Conservation (phyloP, 2,888 invertebrate genomes). For the Mythimna loreyi region DNA sequence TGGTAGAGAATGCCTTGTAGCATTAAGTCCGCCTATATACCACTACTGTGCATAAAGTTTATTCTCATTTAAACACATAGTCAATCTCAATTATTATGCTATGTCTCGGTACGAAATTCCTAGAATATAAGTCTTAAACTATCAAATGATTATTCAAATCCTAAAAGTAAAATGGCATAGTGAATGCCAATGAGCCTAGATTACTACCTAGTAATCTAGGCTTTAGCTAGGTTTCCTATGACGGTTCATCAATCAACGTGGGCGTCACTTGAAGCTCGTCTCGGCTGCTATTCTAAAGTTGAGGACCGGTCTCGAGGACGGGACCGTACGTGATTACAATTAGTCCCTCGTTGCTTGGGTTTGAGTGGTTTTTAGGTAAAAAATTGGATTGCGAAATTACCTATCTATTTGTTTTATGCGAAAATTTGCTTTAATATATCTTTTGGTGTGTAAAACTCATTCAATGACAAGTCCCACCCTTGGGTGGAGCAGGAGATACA, state of each 20-base stretch:
- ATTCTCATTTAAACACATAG: no score
- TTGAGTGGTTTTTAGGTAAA: background rate
- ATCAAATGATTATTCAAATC: slow-evolving; percentile 20
- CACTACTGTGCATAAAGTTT: no score
- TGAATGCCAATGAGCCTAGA: slow-evolving; percentile 34
- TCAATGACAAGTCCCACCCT: no score
- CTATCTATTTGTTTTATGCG: background rate
- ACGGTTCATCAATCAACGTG: slow-evolving; percentile 37
- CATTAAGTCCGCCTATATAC: no score
- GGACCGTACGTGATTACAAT: slow-evolving; percentile 18
- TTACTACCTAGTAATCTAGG: slow-evolving; percentile 38
- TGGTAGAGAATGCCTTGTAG: no score
- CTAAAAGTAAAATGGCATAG: slow-evolving; percentile 7
- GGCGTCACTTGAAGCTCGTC: slow-evolving; percentile 17
- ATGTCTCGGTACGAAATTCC: background rate
- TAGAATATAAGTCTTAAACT: background rate
- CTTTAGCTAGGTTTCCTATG: slow-evolving; percentile 23
- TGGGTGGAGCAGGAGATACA: no score
- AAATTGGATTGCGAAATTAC: background rate
- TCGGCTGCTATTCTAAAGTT: background rate
- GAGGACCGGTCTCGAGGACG: slow-evolving; percentile 4
- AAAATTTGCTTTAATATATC: no score
- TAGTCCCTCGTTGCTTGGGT: background rate
- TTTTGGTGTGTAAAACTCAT: no score
- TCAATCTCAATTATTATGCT: background rate